Base-by-base conservation (phyloP, 2,113 vertebrate species). In the Saccopteryx leptura region DNA sequence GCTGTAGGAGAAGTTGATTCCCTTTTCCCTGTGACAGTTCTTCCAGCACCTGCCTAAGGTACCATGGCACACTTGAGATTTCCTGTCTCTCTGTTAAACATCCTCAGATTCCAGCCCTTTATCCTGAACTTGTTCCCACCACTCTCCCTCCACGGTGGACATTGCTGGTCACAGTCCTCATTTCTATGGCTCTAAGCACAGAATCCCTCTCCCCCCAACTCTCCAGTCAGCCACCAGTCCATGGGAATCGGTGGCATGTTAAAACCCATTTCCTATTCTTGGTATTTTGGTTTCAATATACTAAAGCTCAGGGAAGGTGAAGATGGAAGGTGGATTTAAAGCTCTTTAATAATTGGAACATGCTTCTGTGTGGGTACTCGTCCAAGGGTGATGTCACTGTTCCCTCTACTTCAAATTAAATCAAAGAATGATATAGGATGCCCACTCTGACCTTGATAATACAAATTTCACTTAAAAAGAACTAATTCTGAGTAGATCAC, bases 341-440 rank as follows among this genome's bases (percentile, higher is more conserved):
- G 39, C 88, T 94, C 60, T 94, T 95, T 91, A 93, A 71, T 88
- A 93, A 90, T 89, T 88, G 60, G 63, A 83, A 46, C 74, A 87
- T 39, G 68, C 48, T 92, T 26, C 61, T 50, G 19, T 79, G 93
- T 92, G 88, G 95, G 58, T 95, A 46, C 48, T 21, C 50, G 85
- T 84, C 96, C 97, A 97, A 96, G 65, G n/a, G 26, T 98, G 95
- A 97, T 91, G 95, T 97, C 96, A 94, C 39, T 88, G 54, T 79
- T 95, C 88, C 63, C 63, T 92, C 10, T 74, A 23, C 21, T 94
- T 91, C 46, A 86, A 91, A 96, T 88, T 92, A 94, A 97, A 83
- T 79, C 72, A 90, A 89, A 23, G 54, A 96, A 92, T 85, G 60
- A 88, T 31, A 46, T 76, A 90, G 78, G 56, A 95, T 96, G 85